Conservation (phyloP, 2,797 vertebrate species). For the Macrochelys suwanniensis region DNA sequence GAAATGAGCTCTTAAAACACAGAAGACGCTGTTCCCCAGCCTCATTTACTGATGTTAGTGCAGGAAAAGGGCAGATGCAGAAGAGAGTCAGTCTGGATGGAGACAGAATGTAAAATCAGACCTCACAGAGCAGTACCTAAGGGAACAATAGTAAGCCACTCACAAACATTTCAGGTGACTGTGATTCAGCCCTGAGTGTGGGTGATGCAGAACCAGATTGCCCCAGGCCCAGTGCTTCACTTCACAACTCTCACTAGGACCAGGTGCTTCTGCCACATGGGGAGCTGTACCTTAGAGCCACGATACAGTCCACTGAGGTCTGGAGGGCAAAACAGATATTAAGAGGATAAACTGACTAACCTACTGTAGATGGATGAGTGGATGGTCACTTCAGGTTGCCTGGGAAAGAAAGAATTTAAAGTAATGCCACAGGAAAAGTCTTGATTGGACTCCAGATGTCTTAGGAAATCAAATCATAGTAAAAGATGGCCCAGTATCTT, state of each 20-base stretch:
- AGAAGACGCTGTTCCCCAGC: background rate
- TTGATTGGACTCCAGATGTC: background rate
- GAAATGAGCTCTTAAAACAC: background rate
- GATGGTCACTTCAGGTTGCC: background rate
- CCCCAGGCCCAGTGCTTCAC: too few species aligned
- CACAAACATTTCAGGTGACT: background rate
- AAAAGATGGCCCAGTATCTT: background rate
- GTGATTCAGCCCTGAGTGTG: too few species aligned
- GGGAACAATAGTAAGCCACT: background rate
- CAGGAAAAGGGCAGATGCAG: background rate
- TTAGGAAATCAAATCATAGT: too few species aligned
- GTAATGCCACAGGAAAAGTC: rapidly evolving
- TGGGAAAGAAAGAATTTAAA: background rate
- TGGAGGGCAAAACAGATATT: too few species aligned
- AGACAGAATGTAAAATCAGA: background rate
- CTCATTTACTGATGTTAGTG: background rate
- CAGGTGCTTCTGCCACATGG: too few species aligned
- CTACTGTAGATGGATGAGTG: background rate
- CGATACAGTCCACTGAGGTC: too few species aligned
- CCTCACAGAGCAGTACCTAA: too few species aligned
- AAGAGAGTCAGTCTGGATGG: background rate
- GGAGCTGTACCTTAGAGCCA: too few species aligned
- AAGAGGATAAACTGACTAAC: too few species aligned
- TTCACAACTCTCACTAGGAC: too few species aligned
- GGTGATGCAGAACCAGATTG: too few species aligned